These are phyloP conservation scores for Auanema sp. DNA, from an alignment of 2,888 invertebrate genomes.

Conservation along the genomic window DNA sequence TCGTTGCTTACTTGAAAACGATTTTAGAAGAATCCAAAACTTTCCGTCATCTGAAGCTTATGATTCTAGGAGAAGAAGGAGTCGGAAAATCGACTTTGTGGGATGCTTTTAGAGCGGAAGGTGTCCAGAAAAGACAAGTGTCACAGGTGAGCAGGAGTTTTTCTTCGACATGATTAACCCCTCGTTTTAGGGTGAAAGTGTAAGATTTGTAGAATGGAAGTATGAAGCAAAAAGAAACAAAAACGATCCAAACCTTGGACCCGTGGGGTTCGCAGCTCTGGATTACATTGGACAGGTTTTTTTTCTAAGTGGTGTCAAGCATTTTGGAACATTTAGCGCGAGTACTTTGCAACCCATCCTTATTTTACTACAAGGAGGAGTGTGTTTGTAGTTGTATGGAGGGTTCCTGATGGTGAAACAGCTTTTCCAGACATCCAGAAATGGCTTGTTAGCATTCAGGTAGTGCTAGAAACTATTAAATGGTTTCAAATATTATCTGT, in stretches of 20 bases:
- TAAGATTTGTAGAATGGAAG: slow-evolving; percentile 92
- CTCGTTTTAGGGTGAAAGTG: slow-evolving; percentile 64
- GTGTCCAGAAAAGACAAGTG: slow-evolving; percentile 31
- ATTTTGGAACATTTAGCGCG: slow-evolving; percentile 69
- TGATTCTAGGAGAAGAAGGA: slow-evolving; percentile 72
- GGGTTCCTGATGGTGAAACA: slow-evolving; percentile 84
- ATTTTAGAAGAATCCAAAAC: slow-evolving; percentile 76
- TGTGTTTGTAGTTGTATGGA: slow-evolving; percentile 92
- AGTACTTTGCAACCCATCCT: slow-evolving; percentile 97
- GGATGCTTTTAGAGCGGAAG: slow-evolving; percentile 37
- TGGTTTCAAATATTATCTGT: slow-evolving; percentile 7
- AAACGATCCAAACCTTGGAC: slow-evolving; percentile 72
- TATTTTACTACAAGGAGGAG: slow-evolving; percentile 94
- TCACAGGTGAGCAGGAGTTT: slow-evolving; percentile 62
- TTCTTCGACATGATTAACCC: background rate
- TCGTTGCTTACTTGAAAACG: slow-evolving; percentile 85
- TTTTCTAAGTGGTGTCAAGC: background rate
- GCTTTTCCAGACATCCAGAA: slow-evolving; percentile 87
- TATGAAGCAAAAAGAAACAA: slow-evolving; percentile 72
- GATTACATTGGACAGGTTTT: slow-evolving; percentile 90
- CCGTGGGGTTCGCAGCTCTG: slow-evolving; percentile 87
- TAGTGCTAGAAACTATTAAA: slow-evolving; percentile 32
- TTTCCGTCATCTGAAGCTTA: slow-evolving; percentile 88
- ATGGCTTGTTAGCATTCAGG: slow-evolving; percentile 94
- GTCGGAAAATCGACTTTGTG: slow-evolving; percentile 73